phyloP scores from a whole-genome alignment of 2,888 invertebrate genomes.

The Noctua janthe region DNA sequence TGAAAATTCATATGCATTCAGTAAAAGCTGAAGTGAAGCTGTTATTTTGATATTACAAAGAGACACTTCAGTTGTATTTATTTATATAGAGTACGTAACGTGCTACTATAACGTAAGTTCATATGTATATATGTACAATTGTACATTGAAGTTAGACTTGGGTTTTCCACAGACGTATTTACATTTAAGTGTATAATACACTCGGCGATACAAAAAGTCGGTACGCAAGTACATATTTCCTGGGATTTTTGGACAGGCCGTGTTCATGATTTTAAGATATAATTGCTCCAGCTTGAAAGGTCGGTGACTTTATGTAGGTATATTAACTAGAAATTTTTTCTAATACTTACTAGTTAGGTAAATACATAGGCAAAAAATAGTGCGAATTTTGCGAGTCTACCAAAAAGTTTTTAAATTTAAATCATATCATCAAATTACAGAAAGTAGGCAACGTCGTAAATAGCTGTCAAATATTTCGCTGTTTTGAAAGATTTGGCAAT shows the following conservation, averaged over 20 bases:
- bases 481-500: no score
- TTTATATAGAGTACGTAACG: no score
- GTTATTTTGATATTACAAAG: no score
- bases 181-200: constrained; percentile 7
- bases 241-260: not conserved
- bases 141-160: not conserved
- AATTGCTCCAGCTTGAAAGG: not conserved
- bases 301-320: not conserved
- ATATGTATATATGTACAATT: not conserved
- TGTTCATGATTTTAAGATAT: constrained; percentile 4
- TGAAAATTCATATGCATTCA: no score
- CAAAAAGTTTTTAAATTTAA: not conserved
- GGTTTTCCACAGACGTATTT: constrained; percentile 17
- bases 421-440: no score
- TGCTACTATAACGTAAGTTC: not conserved
- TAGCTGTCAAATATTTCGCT: no score
- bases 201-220: not conserved
- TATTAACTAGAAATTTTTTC: not conserved
- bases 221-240: not conserved
- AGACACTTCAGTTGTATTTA: no score
- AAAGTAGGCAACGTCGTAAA: no score
- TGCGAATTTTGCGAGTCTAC: not conserved
- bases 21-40: no score
- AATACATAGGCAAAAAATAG: not conserved
- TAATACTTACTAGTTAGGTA: not conserved